phyloP scores from a whole-genome alignment of 2,888 invertebrate genomes.

The Pseudolycoriella hygida region DNA sequence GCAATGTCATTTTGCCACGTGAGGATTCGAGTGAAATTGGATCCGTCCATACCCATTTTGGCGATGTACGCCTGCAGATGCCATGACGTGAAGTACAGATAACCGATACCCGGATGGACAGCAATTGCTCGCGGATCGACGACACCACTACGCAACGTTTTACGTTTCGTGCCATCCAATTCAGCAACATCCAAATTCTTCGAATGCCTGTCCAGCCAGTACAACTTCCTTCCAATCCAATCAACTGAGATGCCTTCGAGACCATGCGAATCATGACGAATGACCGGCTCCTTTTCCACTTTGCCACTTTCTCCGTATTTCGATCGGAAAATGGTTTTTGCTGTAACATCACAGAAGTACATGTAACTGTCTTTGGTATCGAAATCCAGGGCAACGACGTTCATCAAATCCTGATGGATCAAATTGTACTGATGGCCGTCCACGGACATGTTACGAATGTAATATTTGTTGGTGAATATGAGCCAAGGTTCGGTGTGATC shows the following conservation, averaged over 20 bases:
- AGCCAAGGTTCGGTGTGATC: constrained; percentile 73
- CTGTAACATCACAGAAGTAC: constrained; percentile 93
- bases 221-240: constrained; percentile 90
- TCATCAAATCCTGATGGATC: constrained; percentile 87
- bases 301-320: constrained; percentile 33
- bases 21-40: constrained; percentile 70
- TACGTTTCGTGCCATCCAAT: constrained; percentile 78
- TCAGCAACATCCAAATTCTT: constrained; percentile 91
- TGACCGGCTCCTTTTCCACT: constrained; percentile 61
- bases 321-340: constrained; percentile 79
- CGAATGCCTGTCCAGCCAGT: constrained; percentile 92
- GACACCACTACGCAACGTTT: constrained; percentile 74
- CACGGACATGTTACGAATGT: constrained; percentile 85
- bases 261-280: constrained; percentile 86
- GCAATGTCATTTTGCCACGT: constrained; percentile 89
- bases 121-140: constrained; percentile 88
- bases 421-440: constrained; percentile 74
- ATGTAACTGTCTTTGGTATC: constrained; percentile 69
- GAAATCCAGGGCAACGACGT: constrained; percentile 92
- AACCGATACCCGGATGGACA: constrained; percentile 86
- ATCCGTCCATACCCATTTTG: constrained; percentile 93
- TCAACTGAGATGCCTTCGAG: constrained; percentile 95
- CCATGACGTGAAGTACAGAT: constrained; percentile 93
- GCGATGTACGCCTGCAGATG: constrained; percentile 90
- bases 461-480: constrained; percentile 92